phyloP scores from a whole-genome alignment of 2,888 invertebrate species.

The Ichneumon xanthorius region DNA sequence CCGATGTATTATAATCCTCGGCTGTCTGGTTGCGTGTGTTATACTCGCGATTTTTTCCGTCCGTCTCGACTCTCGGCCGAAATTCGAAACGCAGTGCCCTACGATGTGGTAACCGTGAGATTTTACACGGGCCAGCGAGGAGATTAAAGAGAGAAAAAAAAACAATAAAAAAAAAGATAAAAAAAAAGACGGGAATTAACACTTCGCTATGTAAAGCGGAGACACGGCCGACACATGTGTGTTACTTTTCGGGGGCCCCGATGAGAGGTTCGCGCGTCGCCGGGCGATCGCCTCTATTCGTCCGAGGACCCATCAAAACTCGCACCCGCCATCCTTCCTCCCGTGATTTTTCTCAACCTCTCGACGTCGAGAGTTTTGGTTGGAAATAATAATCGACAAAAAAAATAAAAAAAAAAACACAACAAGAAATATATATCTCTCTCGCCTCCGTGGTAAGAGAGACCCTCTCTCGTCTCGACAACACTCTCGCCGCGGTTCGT shows the following conservation, averaged over 20 bases:
- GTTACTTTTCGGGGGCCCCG: constrained; percentile 71
- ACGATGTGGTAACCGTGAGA: constrained; percentile 11
- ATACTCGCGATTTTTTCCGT: no score
- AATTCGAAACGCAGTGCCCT: not conserved
- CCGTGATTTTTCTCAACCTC: constrained; percentile 68
- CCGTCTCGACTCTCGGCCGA: no score
- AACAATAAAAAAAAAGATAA: no score
- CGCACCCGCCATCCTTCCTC: constrained; percentile 75
- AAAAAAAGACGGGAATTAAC: constrained; percentile 44
- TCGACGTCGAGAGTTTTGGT: constrained; percentile 45
- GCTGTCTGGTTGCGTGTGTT: not conserved
- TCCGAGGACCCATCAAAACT: constrained; percentile 70
- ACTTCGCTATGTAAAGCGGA: constrained; percentile 72
- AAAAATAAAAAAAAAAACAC: constrained; percentile 62
- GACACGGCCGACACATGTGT: constrained; percentile 79
- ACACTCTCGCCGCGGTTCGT: constrained; percentile 64
- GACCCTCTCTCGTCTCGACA: constrained; percentile 51
- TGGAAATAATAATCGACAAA: not conserved
- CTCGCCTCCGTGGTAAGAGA: constrained; percentile 63
- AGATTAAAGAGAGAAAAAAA: not conserved
- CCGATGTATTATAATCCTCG: not conserved
- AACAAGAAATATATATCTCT: constrained; percentile 64
- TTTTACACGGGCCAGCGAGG: not conserved
- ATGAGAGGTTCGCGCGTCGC: constrained; percentile 74
- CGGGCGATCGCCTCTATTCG: constrained; percentile 71